Evolutionary conservation across 2,113 vertebrate genomes (phyloP).

Genomic region (Tachycineta bicolor): DNA sequence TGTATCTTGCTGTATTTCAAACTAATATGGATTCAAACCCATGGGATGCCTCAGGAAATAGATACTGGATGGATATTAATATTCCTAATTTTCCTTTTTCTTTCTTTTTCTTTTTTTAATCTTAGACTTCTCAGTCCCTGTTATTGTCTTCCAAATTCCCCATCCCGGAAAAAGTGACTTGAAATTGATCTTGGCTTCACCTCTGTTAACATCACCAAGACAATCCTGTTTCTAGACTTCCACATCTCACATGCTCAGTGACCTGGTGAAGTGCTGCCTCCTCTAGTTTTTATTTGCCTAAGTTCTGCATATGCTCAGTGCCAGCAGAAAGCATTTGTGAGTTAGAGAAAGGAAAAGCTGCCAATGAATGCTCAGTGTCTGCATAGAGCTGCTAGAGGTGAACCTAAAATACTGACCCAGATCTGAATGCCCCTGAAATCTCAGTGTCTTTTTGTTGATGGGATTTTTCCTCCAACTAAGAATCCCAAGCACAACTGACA

Average conservation of each 20-base stretch:
- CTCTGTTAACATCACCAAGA: not conserved
- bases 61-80: not conserved
- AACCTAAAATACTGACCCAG: not conserved
- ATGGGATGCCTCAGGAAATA: not conserved
- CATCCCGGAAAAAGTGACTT: not conserved
- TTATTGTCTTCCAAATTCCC: not conserved
- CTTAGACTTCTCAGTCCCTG: not conserved
- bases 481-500: not conserved
- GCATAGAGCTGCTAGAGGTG: not conserved
- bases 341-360: not conserved
- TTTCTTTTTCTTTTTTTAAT: not conserved
- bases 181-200: not conserved
- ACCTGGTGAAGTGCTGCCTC: slow-evolving; percentile 1
- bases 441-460: not conserved
- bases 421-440: not conserved
- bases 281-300: not conserved
- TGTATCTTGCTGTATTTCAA: not conserved
- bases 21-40: not conserved
- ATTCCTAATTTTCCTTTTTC: not conserved
- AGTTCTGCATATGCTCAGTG: not conserved
- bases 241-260: not conserved
- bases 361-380: not conserved
- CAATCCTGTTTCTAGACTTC: slow-evolving; percentile 19
- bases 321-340: not conserved
- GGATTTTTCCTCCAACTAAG: not conserved